phyloP scores from a whole-genome alignment of 2,888 invertebrate species.

The Cephus sareptanus region DNA sequence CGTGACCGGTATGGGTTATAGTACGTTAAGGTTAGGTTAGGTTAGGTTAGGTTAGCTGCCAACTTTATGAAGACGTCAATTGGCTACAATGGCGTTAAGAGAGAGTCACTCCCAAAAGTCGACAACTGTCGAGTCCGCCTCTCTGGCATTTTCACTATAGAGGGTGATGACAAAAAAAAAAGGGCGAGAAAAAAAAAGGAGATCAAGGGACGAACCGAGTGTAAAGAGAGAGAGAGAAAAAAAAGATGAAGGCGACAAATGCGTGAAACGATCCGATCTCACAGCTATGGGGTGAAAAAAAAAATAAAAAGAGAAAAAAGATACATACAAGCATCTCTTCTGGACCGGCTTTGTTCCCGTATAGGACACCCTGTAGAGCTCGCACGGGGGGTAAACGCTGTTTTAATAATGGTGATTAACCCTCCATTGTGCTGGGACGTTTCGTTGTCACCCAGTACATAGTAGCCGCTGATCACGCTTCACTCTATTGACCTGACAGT shows the following conservation, averaged over 20 bases:
- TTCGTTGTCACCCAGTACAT: slow-evolving; percentile 2
- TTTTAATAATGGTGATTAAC: slow-evolving; percentile 53
- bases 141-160: neutral
- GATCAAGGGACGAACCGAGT: neutral
- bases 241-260: slow-evolving; percentile 16
- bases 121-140: neutral
- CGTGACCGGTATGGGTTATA: neutral
- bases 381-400: slow-evolving; percentile 42
- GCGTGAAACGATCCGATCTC: slow-evolving; percentile 18
- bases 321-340: neutral
- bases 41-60: neutral
- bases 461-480: slow-evolving; percentile 2
- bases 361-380: slow-evolving; percentile 41
- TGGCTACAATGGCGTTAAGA: neutral
- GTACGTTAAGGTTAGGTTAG: neutral
- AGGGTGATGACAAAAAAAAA: neutral
- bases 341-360: slow-evolving; percentile 8
- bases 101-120: slow-evolving; percentile 2
- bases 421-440: slow-evolving; percentile 37
- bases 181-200: neutral
- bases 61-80: slow-evolving; percentile 1
- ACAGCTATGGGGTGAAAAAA: slow-evolving; percentile 7
- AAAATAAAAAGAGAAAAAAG: neutral
- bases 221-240: slow-evolving; percentile 16
- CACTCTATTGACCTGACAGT: neutral